These are phyloP conservation scores for Amblyjoppa proteus DNA, from an alignment of 2,888 invertebrate genomes.

Conservation along the genomic window DNA sequence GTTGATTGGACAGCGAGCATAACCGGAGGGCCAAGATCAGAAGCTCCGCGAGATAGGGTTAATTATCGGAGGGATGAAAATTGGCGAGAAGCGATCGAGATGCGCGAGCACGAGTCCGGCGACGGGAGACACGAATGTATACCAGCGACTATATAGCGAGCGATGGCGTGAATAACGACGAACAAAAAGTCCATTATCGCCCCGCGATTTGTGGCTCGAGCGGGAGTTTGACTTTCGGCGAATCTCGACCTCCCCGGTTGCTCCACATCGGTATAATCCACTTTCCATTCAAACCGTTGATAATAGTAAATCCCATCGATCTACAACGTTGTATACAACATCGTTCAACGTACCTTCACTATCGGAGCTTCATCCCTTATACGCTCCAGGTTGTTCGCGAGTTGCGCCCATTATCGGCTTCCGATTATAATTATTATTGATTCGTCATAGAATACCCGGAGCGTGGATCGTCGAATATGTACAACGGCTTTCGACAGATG, in stretches of 20 bases:
- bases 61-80: slow-evolving; percentile 59
- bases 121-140: background rate
- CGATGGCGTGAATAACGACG: slow-evolving; percentile 32
- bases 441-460: slow-evolving; percentile 1
- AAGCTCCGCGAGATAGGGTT: slow-evolving; percentile 24
- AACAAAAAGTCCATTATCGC: slow-evolving; percentile 46
- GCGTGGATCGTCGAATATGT: background rate
- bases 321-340: slow-evolving; percentile 7
- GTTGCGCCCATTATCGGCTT: slow-evolving; percentile 44
- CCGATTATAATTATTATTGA: slow-evolving; percentile 52
- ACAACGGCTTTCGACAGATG: slow-evolving; percentile 30
- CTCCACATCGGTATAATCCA: background rate
- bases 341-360: background rate
- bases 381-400: slow-evolving; percentile 26
- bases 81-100: slow-evolving; percentile 56
- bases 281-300: slow-evolving; percentile 16
- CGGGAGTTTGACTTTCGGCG: slow-evolving; percentile 34
- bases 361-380: slow-evolving; percentile 23
- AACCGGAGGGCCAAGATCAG: slow-evolving; percentile 13
- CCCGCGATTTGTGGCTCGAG: slow-evolving; percentile 14
- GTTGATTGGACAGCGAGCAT: slow-evolving; percentile 54
- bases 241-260: background rate
- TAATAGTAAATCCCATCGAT: slow-evolving; percentile 39
- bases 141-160: background rate
- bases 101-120: slow-evolving; percentile 31